These are phyloP conservation scores for Lasioglossum albipes DNA, from an alignment of 1,140 invertebrate genomes.

Conservation along the genomic window DNA sequence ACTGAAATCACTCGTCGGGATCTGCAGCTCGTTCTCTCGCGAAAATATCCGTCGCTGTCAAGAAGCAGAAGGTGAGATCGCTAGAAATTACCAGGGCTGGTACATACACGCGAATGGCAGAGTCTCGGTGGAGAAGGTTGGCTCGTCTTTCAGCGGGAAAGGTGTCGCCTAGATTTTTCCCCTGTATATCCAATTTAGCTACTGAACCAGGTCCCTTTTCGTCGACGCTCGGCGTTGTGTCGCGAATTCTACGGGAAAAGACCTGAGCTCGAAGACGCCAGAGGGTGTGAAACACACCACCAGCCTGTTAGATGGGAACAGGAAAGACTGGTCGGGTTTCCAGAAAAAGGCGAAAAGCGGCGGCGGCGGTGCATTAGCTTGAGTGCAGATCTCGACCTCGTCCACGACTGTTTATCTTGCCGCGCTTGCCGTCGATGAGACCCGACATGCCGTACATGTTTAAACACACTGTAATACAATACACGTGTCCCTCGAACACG, in stretches of 20 bases:
- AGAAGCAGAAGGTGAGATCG: neutral
- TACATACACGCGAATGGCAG: neutral
- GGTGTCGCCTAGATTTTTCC: slow-evolving; percentile 6
- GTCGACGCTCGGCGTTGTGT: neutral
- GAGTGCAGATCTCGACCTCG: slow-evolving; percentile 24
- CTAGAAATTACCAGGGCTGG: neutral
- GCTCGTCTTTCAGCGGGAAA: neutral
- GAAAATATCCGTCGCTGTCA: neutral
- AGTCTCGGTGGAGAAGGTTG: too few species aligned
- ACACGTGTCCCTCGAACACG: neutral
- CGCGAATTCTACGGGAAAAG: neutral
- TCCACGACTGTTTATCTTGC: slow-evolving; percentile 52
- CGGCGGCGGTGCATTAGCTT: slow-evolving; percentile 29
- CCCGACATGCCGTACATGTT: neutral
- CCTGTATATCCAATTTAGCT: slow-evolving; percentile 19
- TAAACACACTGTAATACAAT: slow-evolving; percentile 26
- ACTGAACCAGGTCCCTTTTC: neutral
- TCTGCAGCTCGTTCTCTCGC: neutral
- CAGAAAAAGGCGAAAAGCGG: slow-evolving; percentile 30
- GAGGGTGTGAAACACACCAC: slow-evolving; percentile 10
- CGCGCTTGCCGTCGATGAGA: slow-evolving; percentile 45
- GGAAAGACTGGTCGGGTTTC: slow-evolving; percentile 11
- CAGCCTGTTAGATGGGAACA: neutral
- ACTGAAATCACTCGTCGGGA: neutral
- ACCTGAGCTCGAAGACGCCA: neutral